Conservation (phyloP, 2,888 invertebrate species). For the Xylophagus ater region DNA sequence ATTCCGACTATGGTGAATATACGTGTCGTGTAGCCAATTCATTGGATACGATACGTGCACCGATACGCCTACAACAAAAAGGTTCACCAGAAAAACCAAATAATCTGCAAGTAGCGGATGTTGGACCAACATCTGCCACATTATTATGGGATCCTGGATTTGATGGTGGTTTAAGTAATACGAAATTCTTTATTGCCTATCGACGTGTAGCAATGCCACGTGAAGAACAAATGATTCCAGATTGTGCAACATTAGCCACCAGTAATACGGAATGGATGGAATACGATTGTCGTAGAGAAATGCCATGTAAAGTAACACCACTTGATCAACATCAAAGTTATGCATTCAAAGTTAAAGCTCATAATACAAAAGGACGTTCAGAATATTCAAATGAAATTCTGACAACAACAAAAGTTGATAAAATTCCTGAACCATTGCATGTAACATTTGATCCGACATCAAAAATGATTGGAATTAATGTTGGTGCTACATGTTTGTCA, state of each 20-base stretch:
- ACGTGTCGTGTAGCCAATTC: conserved; percentile 78
- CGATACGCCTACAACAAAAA: conserved; percentile 72
- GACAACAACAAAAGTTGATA: conserved; percentile 72
- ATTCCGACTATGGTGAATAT: conserved; percentile 86
- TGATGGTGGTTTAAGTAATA: conserved; percentile 76
- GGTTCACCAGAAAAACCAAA: conserved; percentile 78
- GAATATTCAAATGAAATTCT: conserved; percentile 76
- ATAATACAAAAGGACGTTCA: conserved; percentile 78
- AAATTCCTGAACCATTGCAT: conserved; percentile 67
- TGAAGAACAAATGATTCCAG: conserved; percentile 50
- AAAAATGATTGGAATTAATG: conserved; percentile 63
- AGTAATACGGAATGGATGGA: conserved; percentile 64
- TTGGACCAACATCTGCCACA: conserved; percentile 68
- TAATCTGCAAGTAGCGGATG: conserved; percentile 56
- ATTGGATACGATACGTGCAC: conserved; percentile 63
- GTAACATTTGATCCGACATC: conserved; percentile 75
- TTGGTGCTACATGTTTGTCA: conserved; percentile 66
- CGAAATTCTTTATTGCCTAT: conserved; percentile 79
- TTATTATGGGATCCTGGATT: conserved; percentile 83
- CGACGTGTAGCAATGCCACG: conserved; percentile 52
- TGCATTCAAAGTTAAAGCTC: conserved; percentile 78
- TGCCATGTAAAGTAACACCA: conserved; percentile 79
- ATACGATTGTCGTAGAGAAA: conserved; percentile 71
- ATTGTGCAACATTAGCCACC: conserved; percentile 47
- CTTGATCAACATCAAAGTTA: conserved; percentile 81